Percentiles rank a stretch among this genome's conserved stretches.
Evolutionary conservation across 2,113 vertebrate genomes (phyloP).

Genomic region (Pituophis catenifer): DNA sequence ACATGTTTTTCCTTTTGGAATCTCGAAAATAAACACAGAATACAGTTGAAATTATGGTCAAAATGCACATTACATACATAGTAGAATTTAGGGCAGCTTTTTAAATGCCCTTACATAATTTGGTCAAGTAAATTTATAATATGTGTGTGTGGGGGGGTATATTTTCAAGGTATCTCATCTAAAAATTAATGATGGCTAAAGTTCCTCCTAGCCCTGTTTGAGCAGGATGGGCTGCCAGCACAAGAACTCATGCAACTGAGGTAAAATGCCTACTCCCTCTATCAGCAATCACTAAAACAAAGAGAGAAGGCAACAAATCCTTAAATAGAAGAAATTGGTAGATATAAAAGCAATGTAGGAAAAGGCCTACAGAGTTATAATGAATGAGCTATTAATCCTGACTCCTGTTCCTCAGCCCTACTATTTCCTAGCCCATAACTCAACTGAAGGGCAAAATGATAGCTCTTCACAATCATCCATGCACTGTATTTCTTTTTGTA

Average conservation of each 20-base stretch:
- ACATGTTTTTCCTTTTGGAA: conserved; percentile 87
- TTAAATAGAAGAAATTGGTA: neutral
- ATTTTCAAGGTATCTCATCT: neutral
- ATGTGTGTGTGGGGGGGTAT: neutral
- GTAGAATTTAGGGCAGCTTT: neutral
- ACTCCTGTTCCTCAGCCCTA: neutral
- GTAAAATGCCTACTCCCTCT: neutral
- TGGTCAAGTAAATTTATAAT: neutral
- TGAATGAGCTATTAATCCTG: neutral
- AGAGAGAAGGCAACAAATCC: neutral
- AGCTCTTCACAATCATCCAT: neutral
- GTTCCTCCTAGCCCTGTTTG: neutral
- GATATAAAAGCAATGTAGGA: neutral
- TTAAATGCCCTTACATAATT: neutral
- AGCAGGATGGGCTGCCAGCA: neutral
- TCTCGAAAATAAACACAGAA: conserved; percentile 65
- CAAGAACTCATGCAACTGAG: neutral
- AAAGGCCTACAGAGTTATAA: neutral
- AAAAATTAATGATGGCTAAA: neutral
- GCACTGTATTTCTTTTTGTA: neutral
- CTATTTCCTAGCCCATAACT: neutral
- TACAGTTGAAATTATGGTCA: neutral
- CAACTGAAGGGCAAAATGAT: neutral
- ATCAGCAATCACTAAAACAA: neutral
- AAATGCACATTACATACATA: neutral